Evolutionary conservation across 2,888 invertebrate species (phyloP).

Genomic region (Sipha maydis): DNA sequence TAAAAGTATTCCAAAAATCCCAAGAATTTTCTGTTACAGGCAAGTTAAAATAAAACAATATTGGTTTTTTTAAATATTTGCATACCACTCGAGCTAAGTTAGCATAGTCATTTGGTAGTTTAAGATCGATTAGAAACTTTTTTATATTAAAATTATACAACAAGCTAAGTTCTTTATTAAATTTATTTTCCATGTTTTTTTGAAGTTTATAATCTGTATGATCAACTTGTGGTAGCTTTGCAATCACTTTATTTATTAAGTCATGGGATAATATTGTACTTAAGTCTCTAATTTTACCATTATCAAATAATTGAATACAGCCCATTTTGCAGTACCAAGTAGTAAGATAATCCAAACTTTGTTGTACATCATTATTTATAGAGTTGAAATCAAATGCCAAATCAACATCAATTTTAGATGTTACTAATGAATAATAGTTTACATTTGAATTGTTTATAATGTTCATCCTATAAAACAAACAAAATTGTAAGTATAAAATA

Average conservation of each 20-base stretch:
- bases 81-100: conserved; percentile 48
- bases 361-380: background rate
- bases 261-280: background rate
- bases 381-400: conserved; percentile 45
- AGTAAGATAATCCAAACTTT: conserved; percentile 39
- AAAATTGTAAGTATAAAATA: too few species aligned
- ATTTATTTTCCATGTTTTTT: conserved; percentile 44
- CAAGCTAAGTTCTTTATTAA: conserved; percentile 16
- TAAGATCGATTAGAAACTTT: conserved; percentile 35
- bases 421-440: background rate
- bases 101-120: conserved; percentile 2
- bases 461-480: conserved; percentile 12
- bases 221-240: conserved; percentile 51
- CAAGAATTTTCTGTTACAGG: conserved; percentile 22
- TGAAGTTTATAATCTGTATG: conserved; percentile 32
- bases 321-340: conserved; percentile 36
- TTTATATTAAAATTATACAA: conserved; percentile 43
- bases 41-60: conserved; percentile 42
- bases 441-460: background rate
- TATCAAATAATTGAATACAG: conserved; percentile 30
- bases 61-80: conserved; percentile 31
- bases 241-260: conserved; percentile 13
- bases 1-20: conserved; percentile 55
- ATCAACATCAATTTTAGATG: conserved; percentile 40
- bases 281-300: background rate